Percentiles rank a stretch among this genome's conserved stretches.
These are phyloP conservation scores for Lasioglossum figueresi DNA, from an alignment of 2,888 invertebrate genomes.

Conservation along the genomic window DNA sequence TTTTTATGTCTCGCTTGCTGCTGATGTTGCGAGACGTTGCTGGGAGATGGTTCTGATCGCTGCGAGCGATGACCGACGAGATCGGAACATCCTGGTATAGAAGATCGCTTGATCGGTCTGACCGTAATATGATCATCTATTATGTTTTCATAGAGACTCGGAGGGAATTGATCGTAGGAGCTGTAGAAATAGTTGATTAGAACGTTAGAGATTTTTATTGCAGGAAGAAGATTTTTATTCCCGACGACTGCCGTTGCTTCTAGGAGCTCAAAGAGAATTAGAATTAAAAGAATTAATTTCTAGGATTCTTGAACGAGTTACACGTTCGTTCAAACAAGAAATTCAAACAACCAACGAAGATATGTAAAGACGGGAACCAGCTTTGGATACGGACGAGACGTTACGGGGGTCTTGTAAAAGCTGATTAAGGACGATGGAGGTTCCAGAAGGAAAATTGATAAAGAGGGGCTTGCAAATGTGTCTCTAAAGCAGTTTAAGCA, in stretches of 20 bases:
- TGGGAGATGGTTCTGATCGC: neutral
- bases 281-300: too few species aligned
- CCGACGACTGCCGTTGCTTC: too few species aligned
- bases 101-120: neutral
- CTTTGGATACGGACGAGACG: constrained; percentile 64
- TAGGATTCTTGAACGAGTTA: too few species aligned
- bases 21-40: neutral
- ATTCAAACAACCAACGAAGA: constrained; percentile 4
- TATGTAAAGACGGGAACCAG: neutral
- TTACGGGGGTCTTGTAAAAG: constrained; percentile 80
- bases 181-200: too few species aligned
- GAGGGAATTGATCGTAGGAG: too few species aligned
- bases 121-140: neutral
- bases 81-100: neutral
- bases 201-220: too few species aligned
- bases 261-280: too few species aligned
- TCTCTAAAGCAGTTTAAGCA: constrained; percentile 49
- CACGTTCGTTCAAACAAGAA: neutral
- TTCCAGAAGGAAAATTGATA: constrained; percentile 83
- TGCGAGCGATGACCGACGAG: neutral
- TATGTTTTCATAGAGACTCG: too few species aligned
- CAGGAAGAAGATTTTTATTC: neutral
- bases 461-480: constrained; percentile 77
- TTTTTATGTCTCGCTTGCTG: neutral
- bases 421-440: constrained; percentile 83